Conservation (phyloP, 2,797 vertebrate species). For the Tauraco hartlaubi region DNA sequence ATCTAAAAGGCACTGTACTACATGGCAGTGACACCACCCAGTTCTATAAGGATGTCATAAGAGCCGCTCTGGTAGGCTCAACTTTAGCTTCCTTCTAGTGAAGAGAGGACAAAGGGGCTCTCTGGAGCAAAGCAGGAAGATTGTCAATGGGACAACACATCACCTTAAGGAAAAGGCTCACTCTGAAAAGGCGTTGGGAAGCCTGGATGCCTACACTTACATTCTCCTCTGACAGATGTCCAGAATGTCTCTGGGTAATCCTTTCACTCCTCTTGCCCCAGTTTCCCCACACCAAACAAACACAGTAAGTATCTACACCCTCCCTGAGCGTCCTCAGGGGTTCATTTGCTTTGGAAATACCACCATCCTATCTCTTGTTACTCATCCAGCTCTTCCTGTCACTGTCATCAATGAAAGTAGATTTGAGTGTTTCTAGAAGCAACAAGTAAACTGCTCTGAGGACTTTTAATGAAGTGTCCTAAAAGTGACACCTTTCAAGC, state of each 20-base stretch:
- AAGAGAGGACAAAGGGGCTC: not conserved
- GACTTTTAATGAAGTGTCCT: not conserved
- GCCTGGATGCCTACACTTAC: not conserved
- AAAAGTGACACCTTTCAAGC: not conserved
- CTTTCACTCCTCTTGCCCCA: not conserved
- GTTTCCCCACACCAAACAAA: not conserved
- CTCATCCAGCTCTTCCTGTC: not conserved
- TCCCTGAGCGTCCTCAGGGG: not conserved
- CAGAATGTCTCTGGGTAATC: not conserved
- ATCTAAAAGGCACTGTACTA: not conserved
- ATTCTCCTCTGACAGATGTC: not conserved
- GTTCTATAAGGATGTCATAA: not conserved
- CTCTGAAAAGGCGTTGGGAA: not conserved
- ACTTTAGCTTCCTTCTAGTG: not conserved
- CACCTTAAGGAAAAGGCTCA: not conserved
- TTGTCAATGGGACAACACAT: not conserved
- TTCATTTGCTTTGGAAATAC: not conserved
- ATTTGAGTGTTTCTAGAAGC: not conserved
- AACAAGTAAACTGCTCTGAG: not conserved
- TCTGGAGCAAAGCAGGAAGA: not conserved
- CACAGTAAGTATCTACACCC: not conserved
- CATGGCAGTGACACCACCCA: not conserved
- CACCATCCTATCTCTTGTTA: not conserved
- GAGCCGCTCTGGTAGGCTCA: not conserved
- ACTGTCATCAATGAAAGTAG: not conserved